Conservation (phyloP, 1,140 invertebrate species). For the Ylistrum balloti region DNA sequence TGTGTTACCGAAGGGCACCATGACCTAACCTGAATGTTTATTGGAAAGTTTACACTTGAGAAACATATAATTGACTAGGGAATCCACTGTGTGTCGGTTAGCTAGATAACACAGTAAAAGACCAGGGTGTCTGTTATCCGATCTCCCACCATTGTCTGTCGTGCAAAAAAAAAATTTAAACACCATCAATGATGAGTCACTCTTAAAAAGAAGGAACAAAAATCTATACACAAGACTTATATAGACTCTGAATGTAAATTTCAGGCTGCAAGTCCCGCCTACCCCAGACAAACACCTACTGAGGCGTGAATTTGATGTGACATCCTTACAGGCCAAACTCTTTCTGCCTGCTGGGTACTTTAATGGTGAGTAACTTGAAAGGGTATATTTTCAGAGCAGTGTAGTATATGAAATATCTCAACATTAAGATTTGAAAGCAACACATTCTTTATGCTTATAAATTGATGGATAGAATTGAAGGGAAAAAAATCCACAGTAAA, state of each 20-base stretch:
- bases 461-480: too few species aligned
- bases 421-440: too few species aligned
- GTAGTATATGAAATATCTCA: background rate
- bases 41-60: slow-evolving; percentile 23
- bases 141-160: background rate
- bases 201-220: background rate
- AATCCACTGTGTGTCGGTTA: background rate
- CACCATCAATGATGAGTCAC: slow-evolving; percentile 2
- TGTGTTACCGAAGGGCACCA: background rate
- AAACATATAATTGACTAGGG: background rate
- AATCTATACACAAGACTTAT: slow-evolving; percentile 10
- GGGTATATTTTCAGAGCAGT: background rate
- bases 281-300: slow-evolving; percentile 13
- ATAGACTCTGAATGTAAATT: slow-evolving; percentile 27
- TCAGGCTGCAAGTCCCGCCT: background rate
- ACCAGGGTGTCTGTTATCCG: background rate
- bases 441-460: too few species aligned
- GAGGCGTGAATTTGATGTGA: slow-evolving; percentile 26
- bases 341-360: slow-evolving; percentile 13
- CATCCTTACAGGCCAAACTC: slow-evolving; percentile 12
- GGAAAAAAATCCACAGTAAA: too few species aligned
- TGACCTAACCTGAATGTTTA: slow-evolving; percentile 8
- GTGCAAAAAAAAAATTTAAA: background rate
- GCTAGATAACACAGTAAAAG: background rate
- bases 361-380: background rate